Evolutionary conservation across 2,113 vertebrate species (phyloP).

Genomic region (Ammodytes marinus): DNA sequence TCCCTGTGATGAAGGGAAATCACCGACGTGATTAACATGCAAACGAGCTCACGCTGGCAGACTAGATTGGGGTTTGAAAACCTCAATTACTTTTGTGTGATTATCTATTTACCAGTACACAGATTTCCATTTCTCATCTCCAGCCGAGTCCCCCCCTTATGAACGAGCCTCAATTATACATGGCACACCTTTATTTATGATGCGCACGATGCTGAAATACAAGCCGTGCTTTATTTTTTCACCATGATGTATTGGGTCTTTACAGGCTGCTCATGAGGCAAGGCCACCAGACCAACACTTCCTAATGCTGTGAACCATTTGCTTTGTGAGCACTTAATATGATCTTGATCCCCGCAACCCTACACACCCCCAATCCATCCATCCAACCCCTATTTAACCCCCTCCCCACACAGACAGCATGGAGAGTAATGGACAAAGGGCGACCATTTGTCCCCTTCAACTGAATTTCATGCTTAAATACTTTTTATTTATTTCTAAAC

Average conservation of each 20-base stretch:
- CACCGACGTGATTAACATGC: conserved; percentile 99
- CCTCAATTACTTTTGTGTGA: conserved; percentile 99
- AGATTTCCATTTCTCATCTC: conserved; percentile 98
- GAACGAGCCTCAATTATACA: conserved; percentile 87
- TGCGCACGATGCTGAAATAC: conserved; percentile 69
- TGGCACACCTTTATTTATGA: conserved; percentile 86
- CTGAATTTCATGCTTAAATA: conserved; percentile 87
- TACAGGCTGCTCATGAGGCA: conserved; percentile 59
- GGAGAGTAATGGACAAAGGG: conserved; percentile 90
- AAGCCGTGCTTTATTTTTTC: conserved; percentile 65
- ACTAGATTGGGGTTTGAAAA: conserved; percentile 99
- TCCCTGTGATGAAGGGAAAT: conserved; percentile 96
- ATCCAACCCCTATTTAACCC: conserved; percentile 74
- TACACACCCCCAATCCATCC: conserved; percentile 55
- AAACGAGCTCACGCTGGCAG: conserved; percentile 99
- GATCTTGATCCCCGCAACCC: conserved; percentile 65
- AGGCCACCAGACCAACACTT: conserved; percentile 60
- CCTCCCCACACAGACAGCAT: conserved; percentile 4
- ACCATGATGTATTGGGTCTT: conserved; percentile 75
- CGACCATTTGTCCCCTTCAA: conserved; percentile 80
- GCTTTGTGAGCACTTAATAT: conserved; percentile 75
- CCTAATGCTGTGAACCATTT: conserved; percentile 68
- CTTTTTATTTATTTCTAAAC: conserved; percentile 72
- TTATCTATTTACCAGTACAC: conserved; percentile 99
- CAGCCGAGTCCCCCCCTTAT: conserved; percentile 87